phyloP scores from a whole-genome alignment of 2,888 invertebrate species.

The Maniola hyperantus region DNA sequence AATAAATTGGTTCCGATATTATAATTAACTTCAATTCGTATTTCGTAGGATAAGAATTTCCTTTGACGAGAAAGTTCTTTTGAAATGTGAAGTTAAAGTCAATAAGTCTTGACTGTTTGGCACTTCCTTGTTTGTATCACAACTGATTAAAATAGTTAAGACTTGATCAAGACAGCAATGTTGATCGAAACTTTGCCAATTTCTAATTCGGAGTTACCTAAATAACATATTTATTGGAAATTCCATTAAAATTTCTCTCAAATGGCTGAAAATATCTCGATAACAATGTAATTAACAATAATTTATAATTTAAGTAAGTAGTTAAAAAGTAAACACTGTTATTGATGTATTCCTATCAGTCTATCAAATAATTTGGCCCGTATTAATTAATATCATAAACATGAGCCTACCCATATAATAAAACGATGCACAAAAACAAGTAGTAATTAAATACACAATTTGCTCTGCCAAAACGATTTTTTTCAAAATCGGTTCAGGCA shows the following conservation, averaged over 20 bases:
- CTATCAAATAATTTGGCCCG: no score
- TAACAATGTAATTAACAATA: neutral
- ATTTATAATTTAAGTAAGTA: no score
- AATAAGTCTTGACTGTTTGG: neutral
- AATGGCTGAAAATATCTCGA: neutral
- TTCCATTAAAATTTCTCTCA: neutral
- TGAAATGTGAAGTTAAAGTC: neutral
- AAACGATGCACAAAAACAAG: no score
- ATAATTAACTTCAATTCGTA: neutral
- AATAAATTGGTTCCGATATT: no score
- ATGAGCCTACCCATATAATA: no score
- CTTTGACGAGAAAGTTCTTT: neutral
- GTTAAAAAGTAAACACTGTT: no score
- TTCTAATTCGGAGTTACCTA: slow-evolving; percentile 4
- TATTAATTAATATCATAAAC: no score
- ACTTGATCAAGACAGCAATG: slow-evolving; percentile 12
- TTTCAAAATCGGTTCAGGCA: no score
- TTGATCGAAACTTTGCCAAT: slow-evolving; percentile 19
- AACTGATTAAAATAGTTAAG: slow-evolving; percentile 13
- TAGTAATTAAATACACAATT: no score
- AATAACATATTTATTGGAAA: slow-evolving; percentile 17
- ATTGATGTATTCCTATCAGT: no score
- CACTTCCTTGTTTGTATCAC: slow-evolving; percentile 1
- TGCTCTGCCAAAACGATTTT: no score
- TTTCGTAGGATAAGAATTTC: neutral